Conservation (phyloP, 1,140 invertebrate species). For the Orius laevigatus region DNA sequence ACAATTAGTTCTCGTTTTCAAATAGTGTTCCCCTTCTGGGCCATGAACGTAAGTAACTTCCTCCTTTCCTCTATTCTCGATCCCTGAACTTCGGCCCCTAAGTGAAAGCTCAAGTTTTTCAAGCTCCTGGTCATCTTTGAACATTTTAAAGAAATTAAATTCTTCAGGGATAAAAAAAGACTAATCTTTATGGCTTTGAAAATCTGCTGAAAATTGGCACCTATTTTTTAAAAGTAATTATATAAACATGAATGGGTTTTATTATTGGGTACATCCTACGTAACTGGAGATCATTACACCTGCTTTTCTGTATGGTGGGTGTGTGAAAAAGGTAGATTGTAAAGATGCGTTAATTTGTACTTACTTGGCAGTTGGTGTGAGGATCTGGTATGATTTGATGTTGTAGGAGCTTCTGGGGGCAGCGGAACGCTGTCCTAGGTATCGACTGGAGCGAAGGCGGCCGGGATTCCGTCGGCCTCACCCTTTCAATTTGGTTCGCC, state of each 20-base stretch:
- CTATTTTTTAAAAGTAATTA: too few relatives aligned
- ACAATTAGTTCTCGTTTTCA: neutral
- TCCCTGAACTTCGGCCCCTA: neutral
- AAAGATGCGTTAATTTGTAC: neutral
- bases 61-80: slow-evolving; percentile 1
- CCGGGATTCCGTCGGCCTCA: neutral
- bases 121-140: neutral
- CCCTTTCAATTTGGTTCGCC: neutral
- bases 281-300: too few relatives aligned
- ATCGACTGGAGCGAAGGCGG: slow-evolving; percentile 12
- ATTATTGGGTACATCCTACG: too few relatives aligned
- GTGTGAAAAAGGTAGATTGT: too few relatives aligned
- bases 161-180: neutral
- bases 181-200: too few relatives aligned
- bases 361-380: slow-evolving; percentile 21
- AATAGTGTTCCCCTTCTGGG: too few relatives aligned
- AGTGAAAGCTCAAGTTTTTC: neutral
- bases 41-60: neutral
- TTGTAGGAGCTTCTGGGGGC: slow-evolving; percentile 6
- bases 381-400: slow-evolving; percentile 19
- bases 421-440: slow-evolving; percentile 14
- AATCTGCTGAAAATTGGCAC: neutral
- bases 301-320: too few relatives aligned
- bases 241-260: too few relatives aligned
- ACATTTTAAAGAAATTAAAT: neutral